Evolutionary conservation across 2,888 invertebrate species (phyloP).

Genomic region (Phortica okadai): DNA sequence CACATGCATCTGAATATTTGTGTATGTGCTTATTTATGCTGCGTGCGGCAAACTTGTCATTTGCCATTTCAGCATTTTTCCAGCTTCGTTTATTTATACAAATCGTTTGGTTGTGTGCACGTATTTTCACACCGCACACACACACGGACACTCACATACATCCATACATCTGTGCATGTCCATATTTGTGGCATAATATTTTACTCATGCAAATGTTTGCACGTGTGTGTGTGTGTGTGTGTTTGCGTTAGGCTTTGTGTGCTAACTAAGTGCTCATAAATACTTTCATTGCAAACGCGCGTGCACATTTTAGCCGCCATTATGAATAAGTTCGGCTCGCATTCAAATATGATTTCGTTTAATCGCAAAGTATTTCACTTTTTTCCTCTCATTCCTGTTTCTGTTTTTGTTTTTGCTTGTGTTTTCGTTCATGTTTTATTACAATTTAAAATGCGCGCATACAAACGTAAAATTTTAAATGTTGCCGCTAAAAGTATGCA

Average conservation of each 20-base stretch:
- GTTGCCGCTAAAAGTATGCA: not conserved
- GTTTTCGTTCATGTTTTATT: conserved; percentile 43
- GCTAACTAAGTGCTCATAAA: conserved; percentile 62
- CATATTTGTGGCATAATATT: not conserved
- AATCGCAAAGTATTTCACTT: conserved; percentile 23
- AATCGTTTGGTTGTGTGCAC: conserved; percentile 10
- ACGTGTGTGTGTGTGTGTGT: conserved; percentile 26
- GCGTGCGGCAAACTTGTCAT: conserved; percentile 65
- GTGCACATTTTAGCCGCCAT: conserved; percentile 32
- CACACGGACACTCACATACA: no score
- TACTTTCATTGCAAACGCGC: conserved; percentile 35
- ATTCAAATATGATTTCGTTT: conserved; percentile 27
- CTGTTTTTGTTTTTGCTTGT: no score
- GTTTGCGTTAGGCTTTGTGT: conserved; percentile 47
- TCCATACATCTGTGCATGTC: not conserved
- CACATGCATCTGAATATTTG: not conserved
- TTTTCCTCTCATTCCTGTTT: not conserved
- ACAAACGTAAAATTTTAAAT: not conserved
- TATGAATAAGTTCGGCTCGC: not conserved
- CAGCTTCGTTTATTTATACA: conserved; percentile 50
- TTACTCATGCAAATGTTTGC: conserved; percentile 20
- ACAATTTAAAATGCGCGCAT: not conserved
- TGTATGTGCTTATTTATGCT: conserved; percentile 53
- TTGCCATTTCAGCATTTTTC: conserved; percentile 63
- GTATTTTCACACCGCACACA: not conserved